Evolutionary conservation across 2,888 invertebrate genomes (phyloP), one percentile per base, ranked within the genome.

Genomic region (Elegia similella): DNA sequence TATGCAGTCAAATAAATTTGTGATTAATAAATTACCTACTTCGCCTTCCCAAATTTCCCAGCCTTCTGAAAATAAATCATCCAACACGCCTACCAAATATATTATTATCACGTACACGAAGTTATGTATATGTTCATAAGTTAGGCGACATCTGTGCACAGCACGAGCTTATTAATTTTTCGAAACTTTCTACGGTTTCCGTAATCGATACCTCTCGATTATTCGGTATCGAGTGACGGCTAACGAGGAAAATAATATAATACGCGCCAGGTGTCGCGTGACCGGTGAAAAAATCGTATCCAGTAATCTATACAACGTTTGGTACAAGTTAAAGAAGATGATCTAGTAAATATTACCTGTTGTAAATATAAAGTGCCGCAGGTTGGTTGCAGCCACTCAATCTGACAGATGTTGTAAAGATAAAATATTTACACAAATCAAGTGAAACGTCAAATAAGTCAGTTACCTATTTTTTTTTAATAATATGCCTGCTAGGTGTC

Each of bases 211-310:
- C 74, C 57, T 64, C 64, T 76, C 83, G 78, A 80, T 83, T 84
- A 85, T 84, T 80, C 44, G 78, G 80, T 84, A 79, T 89, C 84
- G 79, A 77, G 74, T 88, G 81, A 74, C 83, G 67, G 75, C 77
- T 84, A 80, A 82, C 83, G 75, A 85, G 79, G 78, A 87, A 88
- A 86, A 84, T 85, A 80, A 85, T 89, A 89, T 88, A 84, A 86
- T 80, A 82, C 86, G 72, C 70, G 77, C 64, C 73, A 68, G 82
- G 87, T 88, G 80, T 88, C 80, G 72, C 76, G 78, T 88, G 80
- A 75, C 84, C 60, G 76, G 75, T 76, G 72, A 80, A 79, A 75
- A 81, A 77, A 62, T 69, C 64, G 65, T 72, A 70, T 76, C 73
- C 66, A 73, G 82, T 79, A 80, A 82, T 76, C 64, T 75, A 82